These are phyloP conservation scores for Leptopilina boulardi DNA, from an alignment of 1,140 invertebrate species.

Conservation along the genomic window DNA sequence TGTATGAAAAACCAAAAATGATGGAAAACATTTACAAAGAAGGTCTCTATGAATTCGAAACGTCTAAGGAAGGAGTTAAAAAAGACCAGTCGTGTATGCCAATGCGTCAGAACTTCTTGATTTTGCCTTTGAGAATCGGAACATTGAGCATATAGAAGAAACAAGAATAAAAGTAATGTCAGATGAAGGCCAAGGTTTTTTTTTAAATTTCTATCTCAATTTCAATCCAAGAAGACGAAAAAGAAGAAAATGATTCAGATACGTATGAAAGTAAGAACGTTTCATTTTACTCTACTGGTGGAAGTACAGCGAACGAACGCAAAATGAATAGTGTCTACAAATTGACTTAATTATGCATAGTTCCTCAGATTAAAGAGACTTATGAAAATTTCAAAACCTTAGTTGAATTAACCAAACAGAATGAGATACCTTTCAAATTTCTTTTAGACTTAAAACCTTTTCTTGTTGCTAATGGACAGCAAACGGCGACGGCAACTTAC, in stretches of 20 bases:
- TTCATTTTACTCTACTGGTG: not conserved
- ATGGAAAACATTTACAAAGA: not conserved
- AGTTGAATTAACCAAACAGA: not conserved
- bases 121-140: not conserved
- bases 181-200: not conserved
- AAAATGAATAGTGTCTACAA: not conserved
- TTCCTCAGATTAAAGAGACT: not conserved
- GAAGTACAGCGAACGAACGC: not conserved
- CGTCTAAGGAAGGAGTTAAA: not conserved
- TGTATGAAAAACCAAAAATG: not conserved
- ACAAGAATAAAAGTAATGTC: too few species aligned
- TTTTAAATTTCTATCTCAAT: not conserved
- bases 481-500: not conserved
- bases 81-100: conserved; percentile 15
- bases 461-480: not conserved
- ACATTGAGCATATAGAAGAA: too few species aligned
- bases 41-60: not conserved
- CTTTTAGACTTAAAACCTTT: not conserved
- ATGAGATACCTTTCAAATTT: not conserved
- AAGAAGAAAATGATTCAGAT: not conserved
- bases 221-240: not conserved
- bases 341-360: not conserved
- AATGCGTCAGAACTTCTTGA: conserved; percentile 4
- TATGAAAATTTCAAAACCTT: not conserved
- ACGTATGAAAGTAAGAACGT: not conserved